Evolutionary conservation across 2,888 invertebrate species (phyloP), one percentile per base, ranked within the genome.

Genomic region (Tetropium fuscum): DNA sequence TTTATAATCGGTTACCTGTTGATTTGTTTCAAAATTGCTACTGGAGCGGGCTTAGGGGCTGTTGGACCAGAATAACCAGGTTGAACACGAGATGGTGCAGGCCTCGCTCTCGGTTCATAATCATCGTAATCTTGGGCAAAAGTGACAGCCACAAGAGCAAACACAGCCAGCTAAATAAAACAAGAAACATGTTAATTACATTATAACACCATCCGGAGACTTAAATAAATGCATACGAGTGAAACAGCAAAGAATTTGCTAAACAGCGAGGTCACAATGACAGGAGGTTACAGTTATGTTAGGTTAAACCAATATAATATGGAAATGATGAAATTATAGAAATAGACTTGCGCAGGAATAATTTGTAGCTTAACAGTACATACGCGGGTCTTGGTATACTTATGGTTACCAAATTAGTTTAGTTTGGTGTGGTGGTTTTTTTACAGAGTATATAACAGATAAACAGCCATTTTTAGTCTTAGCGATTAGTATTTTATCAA

Each of bases 11-110:
- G 48, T 68, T 78, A 91, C 91, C 87, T 89, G 84, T 95, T 93
- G 67, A 95, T 94, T 83, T 94, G 94, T 79, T 94, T 94, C 54
- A 95, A 85, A 73, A 94, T 94, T 34, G 94, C 84, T 41, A 94
- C 88, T 0, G 93, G 88, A 0, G 90, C 85, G 27, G 87, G 84
- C 61, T 83, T 84, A 1, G 85, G 83, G 16, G 58, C 77, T 3
- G 80, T 71, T 11, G 80, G 76, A 19, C 82, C 82, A 11, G 81
- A 82, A 56, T 81, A 81, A 56, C 82, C 81, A 10, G 81, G 76
- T 40, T 78, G 76, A 0, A 82, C 71, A 8, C 84, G 78, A 8
- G 81, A 72, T 54, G 83, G 82, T 25, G 81, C 81, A 47, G 75
- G 84, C 78, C 83, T 87, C 83, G 81, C 80, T 49, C 59, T 76